phyloP scores from a whole-genome alignment of 2,888 invertebrate genomes.

The Parascotia fuliginaria region DNA sequence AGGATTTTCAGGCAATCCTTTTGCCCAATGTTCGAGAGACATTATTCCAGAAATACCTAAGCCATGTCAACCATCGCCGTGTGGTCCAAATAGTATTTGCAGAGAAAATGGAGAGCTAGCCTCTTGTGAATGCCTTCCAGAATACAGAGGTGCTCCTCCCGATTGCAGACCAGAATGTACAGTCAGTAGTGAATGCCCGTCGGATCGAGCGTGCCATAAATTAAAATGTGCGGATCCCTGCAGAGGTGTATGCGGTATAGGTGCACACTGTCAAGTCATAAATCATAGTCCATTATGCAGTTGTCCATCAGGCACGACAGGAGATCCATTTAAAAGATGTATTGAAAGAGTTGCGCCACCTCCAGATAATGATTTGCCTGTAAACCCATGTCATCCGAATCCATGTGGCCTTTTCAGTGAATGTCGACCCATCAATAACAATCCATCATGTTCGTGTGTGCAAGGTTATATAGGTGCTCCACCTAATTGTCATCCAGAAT shows the following conservation, averaged over 20 bases:
- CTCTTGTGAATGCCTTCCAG: conserved; percentile 89
- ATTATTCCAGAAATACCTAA: conserved; percentile 70
- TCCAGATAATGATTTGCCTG: conserved; percentile 47
- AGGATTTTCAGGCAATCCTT: conserved; percentile 91
- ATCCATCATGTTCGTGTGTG: conserved; percentile 92
- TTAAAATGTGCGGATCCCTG: conserved; percentile 93
- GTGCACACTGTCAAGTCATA: conserved; percentile 90
- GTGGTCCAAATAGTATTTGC: conserved; percentile 92
- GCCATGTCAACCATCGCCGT: conserved; percentile 91
- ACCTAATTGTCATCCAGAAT: conserved; percentile 93
- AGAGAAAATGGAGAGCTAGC: conserved; percentile 90
- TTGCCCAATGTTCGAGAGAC: conserved; percentile 69
- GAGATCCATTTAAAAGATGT: conserved; percentile 88
- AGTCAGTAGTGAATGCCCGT: conserved; percentile 91
- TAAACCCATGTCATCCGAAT: conserved; percentile 89
- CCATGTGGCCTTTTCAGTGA: conserved; percentile 94
- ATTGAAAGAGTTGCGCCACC: conserved; percentile 58
- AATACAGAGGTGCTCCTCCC: conserved; percentile 89
- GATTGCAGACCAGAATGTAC: conserved; percentile 92
- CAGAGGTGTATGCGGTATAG: conserved; percentile 89
- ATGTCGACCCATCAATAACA: conserved; percentile 89
- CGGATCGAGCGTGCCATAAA: conserved; percentile 90
- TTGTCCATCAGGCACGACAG: conserved; percentile 88
- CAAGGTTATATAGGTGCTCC: conserved; percentile 90
- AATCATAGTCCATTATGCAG: conserved; percentile 93